A percentile compares a stretch with the other conserved stretches of the same genome.
These are phyloP conservation scores for Centruroides vittatus DNA, from an alignment of 1,140 invertebrate genomes.

Conservation along the genomic window DNA sequence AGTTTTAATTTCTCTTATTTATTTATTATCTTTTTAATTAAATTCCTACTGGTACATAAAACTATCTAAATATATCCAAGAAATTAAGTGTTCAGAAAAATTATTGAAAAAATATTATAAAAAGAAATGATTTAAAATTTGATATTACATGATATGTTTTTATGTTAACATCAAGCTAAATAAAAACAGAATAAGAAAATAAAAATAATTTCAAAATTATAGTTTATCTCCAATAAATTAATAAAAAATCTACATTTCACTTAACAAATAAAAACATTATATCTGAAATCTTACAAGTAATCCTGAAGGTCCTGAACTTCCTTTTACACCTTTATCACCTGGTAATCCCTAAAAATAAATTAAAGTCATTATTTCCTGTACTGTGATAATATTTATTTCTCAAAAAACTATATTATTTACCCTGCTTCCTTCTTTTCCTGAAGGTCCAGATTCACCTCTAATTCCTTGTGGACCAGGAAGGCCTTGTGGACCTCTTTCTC, in stretches of 20 bases:
- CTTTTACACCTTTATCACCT: conserved; percentile 53
- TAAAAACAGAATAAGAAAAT: no score
- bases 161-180: no score
- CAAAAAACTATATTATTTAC: conserved; percentile 30
- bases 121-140: neutral
- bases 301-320: conserved; percentile 52
- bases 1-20: no score
- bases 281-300: conserved; percentile 35
- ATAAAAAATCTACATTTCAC: neutral
- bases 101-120: neutral
- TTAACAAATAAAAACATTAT: neutral
- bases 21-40: no score
- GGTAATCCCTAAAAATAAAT: conserved; percentile 35
- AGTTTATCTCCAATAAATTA: no score
- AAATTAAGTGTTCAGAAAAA: no score
- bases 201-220: no score
- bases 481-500: conserved; percentile 27
- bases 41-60: no score
- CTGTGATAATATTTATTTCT: neutral
- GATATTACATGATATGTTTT: no score
- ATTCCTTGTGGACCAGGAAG: conserved; percentile 45
- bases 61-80: no score
- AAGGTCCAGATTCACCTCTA: conserved; percentile 49
- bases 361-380: neutral
- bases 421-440: conserved; percentile 51